Evolutionary conservation across 2,888 invertebrate species (phyloP), one percentile per base, ranked within the genome.

Genomic region (Serrognathus titanus): DNA sequence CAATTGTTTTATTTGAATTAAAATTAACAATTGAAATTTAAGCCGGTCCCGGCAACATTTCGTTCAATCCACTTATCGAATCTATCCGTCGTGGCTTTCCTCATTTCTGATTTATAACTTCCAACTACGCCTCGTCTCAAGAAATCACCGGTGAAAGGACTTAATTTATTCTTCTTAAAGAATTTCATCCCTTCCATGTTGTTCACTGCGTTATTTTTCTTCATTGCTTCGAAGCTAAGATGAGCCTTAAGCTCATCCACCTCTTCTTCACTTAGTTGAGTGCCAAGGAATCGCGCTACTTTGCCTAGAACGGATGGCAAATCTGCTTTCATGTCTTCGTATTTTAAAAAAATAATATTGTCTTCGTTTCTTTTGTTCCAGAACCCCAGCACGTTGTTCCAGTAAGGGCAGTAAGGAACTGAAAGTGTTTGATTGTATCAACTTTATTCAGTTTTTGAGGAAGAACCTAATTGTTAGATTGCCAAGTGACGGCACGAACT

Each of bases 51-150:
- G 1, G 24, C 79, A 31, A 84, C 71, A 73, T 87, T 82, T 43
- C 80, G 69, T 12, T 80, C 81, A 1, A 82, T 84, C 88, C 88
- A 88, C 7, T 83, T 76, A 71, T 91, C 88, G 67, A 92, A 89
- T 60, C 81, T 79, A 49, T 80, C 76, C 0, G 87, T 85, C 66
- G 90, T 78, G 65, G 87, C 86, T 2, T 84, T 82, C 0, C 85
- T 83, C 83, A 92, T 88, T 57, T 88, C 57, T 9, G 61, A 64
- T 54, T 66, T 66, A 63, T 68, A 71, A 40, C 59, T 62, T 6
- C 70, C 74, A 2, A 74, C 69, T 54, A 74, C 66, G n/a, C 79
- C 79, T 48, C 72, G 71, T 57, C 79, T 70, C 63, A 79, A 76
- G 58, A 79, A 79, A 11, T 68, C 16, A 12, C 51, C 48, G 8